Base-by-base conservation (phyloP, 2,797 vertebrate species). In the Eulemur mongoz region DNA sequence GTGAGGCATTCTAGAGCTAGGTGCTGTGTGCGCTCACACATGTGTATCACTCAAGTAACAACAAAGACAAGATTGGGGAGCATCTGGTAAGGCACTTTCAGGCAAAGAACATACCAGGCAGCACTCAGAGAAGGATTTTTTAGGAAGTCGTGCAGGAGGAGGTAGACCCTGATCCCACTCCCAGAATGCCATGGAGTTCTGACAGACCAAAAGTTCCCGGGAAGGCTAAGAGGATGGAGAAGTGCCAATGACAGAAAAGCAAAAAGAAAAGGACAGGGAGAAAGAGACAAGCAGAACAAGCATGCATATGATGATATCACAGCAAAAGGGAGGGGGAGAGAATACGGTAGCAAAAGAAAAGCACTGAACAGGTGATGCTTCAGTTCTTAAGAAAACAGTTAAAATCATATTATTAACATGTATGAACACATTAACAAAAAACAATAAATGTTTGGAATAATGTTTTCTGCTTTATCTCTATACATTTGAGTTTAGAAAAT, bases 121-220 rank as follows among this genome's bases (percentile, higher is more conserved):
- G 98, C 99, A 99, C 81, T 99, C 99, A 97, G 99, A 99, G 98
- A 99, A 99, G 97, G 99, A 99, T 98, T 99, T 99, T 99, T 99
- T 99, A 98, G 99, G 99, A 92, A 99, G 99, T 98, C 99, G 99
- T 98, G 99, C 95, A 97, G 99, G 99, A 94, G 98, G 99, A 98
- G 99, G 98, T 96, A 98, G 98, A 70, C 99, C 99, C 98, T 99
- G 99, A 98, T 99, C 99, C 99, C 99, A 99, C 98, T 99, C 99
- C 99, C 99, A 99, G 99, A 99, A 99, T 95, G 99, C 99, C 99
- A 99, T 99, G 98, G 99, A 99, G 98, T 99, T 99, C 99, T 99
- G 99, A 98, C 98, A 98, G 98, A 99, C 98, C 98, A 99, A 98
- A 99, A 99, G 98, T 98, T 99, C 99, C 99, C 99, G 97, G 86